Evolutionary conservation across 2,797 vertebrate genomes (phyloP).

Genomic region (Sebastes iracundus): DNA sequence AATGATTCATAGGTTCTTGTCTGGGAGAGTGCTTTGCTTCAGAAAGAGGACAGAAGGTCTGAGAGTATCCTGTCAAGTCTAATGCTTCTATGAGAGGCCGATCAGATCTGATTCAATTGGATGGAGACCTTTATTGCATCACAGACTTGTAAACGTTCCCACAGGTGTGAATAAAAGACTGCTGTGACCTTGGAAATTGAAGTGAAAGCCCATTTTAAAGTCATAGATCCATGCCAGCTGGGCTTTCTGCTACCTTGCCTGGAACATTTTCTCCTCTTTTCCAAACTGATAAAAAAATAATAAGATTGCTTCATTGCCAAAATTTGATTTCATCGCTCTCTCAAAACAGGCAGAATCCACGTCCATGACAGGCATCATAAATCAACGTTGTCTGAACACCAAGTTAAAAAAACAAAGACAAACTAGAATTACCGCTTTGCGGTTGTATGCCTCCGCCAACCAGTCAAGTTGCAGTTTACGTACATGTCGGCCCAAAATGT

Average conservation of each 20-base stretch:
- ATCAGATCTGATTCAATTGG: conserved; percentile 38
- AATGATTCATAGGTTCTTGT: conserved; percentile 22
- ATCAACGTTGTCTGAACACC: not conserved
- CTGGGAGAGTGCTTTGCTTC: conserved; percentile 16
- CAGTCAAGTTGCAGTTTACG: no score
- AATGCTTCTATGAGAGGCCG: not conserved
- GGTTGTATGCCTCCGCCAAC: not conserved
- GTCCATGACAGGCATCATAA: conserved; percentile 4
- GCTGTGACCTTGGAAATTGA: conserved; percentile 11
- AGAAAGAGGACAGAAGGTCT: conserved; percentile 25
- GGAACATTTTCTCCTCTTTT: not conserved
- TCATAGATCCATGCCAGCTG: not conserved
- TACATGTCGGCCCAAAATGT: no score
- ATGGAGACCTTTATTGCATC: conserved; percentile 28
- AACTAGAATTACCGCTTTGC: not conserved
- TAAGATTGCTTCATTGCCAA: conserved; percentile 4
- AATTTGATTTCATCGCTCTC: not conserved
- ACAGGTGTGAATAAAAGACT: conserved; percentile 7
- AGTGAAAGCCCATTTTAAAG: not conserved
- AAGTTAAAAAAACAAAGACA: not conserved
- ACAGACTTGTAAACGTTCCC: conserved; percentile 25
- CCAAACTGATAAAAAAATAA: not conserved
- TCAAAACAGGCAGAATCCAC: not conserved
- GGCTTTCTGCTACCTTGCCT: not conserved
- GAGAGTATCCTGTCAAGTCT: conserved; percentile 29